Conservation (phyloP, 2,888 invertebrate genomes). For the Erebia epiphron region DNA sequence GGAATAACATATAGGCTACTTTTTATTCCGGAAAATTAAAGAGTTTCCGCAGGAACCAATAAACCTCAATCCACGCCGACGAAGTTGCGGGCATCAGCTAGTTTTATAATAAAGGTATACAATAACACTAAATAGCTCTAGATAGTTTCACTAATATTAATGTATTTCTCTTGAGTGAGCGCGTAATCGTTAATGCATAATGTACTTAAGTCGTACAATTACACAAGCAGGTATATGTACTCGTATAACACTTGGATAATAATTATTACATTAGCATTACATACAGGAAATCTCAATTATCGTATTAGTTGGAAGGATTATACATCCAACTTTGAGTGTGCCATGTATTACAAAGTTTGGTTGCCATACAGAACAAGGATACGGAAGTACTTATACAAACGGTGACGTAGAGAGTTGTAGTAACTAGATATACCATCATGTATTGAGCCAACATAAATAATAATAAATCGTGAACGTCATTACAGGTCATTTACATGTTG, state of each 20-base stretch:
- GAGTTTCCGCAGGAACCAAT: too few species aligned
- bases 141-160: neutral
- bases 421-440: conserved; percentile 18
- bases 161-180: conserved; percentile 21
- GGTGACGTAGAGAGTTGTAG: conserved; percentile 38
- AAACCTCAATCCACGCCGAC: too few species aligned
- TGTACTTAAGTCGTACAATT: conserved; percentile 6
- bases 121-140: neutral
- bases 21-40: too few species aligned
- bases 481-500: too few species aligned
- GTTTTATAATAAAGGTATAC: neutral
- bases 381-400: conserved; percentile 39
- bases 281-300: conserved; percentile 57
- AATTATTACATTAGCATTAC: conserved; percentile 34
- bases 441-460: too few species aligned
- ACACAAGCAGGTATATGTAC: neutral
- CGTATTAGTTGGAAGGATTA: conserved; percentile 54
- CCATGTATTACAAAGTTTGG: conserved; percentile 63
- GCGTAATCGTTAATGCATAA: conserved; percentile 27
- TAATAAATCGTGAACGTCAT: too few species aligned
- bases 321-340: conserved; percentile 50
- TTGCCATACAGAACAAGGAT: conserved; percentile 50
- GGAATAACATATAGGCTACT: too few species aligned
- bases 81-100: too few species aligned
- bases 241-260: conserved; percentile 1